These are phyloP conservation scores for Antheraea assamensis DNA, from an alignment of 2,888 invertebrate species.

Conservation along the genomic window DNA sequence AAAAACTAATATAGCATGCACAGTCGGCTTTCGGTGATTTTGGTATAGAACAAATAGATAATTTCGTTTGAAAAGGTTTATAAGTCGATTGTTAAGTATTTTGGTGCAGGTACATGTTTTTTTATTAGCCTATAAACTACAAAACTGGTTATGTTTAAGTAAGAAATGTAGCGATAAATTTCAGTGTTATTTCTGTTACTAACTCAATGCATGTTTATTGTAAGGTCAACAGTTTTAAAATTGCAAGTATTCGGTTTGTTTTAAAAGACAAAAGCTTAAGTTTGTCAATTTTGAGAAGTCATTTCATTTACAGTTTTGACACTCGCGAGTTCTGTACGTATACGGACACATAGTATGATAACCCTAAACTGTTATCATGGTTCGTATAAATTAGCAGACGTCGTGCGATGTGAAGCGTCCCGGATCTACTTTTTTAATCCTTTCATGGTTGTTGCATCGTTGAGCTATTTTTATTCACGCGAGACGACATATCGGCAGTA, in stretches of 20 bases:
- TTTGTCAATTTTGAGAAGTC: neutral
- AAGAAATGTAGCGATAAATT: neutral
- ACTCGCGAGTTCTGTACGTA: neutral
- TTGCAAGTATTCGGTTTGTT: neutral
- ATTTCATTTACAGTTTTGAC: neutral
- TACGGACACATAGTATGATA: neutral
- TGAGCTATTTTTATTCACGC: slow-evolving; percentile 7
- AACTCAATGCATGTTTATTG: neutral
- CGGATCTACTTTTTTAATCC: slow-evolving; percentile 52
- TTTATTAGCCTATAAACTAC: neutral
- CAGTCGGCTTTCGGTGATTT: neutral
- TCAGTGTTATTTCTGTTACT: neutral
- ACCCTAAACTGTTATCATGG: slow-evolving; percentile 39
- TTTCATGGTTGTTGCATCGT: slow-evolving; percentile 12
- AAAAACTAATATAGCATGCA: neutral
- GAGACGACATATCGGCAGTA: slow-evolving; percentile 14
- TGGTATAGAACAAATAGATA: neutral
- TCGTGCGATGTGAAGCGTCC: slow-evolving; percentile 37
- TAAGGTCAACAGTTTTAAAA: neutral
- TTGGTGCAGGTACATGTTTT: neutral
- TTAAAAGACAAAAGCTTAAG: neutral
- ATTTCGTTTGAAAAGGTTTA: neutral
- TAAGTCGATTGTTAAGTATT: neutral
- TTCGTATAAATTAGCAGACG: slow-evolving; percentile 46
- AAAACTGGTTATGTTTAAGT: neutral